Percentiles rank a stretch among this genome's conserved stretches.
Evolutionary conservation across 2,797 vertebrate species (phyloP).

Genomic region (Acropternis orthonyx): DNA sequence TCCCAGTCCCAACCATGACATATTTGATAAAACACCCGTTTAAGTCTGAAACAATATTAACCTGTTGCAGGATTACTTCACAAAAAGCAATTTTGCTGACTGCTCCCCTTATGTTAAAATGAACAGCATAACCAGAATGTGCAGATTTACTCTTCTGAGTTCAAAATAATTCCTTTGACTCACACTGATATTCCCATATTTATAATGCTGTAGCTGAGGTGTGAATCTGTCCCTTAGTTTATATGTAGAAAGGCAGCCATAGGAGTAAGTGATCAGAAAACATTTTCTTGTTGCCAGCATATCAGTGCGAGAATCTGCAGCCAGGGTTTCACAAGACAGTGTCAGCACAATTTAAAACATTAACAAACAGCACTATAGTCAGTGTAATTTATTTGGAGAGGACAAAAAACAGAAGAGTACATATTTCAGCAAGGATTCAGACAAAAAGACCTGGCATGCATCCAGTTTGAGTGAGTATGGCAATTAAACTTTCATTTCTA

Average conservation of each 20-base stretch:
- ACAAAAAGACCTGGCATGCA: neutral
- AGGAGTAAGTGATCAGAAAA: conserved; percentile 55
- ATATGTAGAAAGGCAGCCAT: conserved; percentile 6
- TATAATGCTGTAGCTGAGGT: neutral
- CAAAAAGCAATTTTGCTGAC: neutral
- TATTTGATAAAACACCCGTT: neutral
- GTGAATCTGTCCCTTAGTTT: neutral
- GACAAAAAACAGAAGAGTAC: neutral
- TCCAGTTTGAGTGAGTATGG: neutral
- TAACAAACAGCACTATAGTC: conserved; percentile 33
- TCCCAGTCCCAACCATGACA: neutral
- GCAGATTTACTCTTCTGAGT: neutral
- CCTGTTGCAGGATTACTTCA: neutral
- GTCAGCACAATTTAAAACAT: conserved; percentile 34
- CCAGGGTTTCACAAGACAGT: conserved; percentile 12
- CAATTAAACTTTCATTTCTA: neutral
- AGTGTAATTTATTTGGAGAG: conserved; percentile 20
- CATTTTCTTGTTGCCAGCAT: conserved; percentile 12
- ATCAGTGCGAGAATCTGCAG: conserved; percentile 1
- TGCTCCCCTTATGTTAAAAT: neutral
- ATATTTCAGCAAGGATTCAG: conserved; percentile 20
- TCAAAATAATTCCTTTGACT: neutral
- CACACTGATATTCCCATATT: neutral
- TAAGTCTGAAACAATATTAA: neutral
- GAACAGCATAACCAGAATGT: neutral